Evolutionary conservation across 2,113 vertebrate genomes (phyloP).

Genomic region (Ictidomys tridecemlineatus): DNA sequence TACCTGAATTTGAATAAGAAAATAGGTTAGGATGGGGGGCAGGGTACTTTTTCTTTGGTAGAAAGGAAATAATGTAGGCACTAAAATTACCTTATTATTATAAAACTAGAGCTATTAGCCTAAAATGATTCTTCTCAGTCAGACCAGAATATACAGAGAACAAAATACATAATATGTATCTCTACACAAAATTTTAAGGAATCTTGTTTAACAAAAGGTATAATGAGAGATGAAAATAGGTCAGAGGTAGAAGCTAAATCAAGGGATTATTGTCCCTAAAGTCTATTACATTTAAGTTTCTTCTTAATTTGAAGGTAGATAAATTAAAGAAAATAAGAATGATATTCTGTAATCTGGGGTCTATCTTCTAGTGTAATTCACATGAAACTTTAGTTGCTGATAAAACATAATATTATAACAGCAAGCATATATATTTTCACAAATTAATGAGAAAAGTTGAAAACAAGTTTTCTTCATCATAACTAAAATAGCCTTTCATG

Average conservation of each 20-base stretch:
- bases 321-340: neutral
- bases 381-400: slow-evolving; percentile 20
- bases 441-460: slow-evolving; percentile 12
- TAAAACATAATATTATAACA: neutral
- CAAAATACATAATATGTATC: neutral
- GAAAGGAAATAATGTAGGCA: neutral
- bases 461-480: neutral
- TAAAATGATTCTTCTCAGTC: slow-evolving; percentile 3
- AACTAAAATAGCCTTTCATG: neutral
- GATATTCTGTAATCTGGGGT: neutral
- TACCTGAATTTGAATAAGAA: neutral
- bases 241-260: neutral
- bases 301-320: neutral
- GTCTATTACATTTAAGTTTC: neutral
- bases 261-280: neutral
- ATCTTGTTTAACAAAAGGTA: neutral
- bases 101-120: slow-evolving; percentile 22
- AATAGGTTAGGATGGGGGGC: neutral
- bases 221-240: neutral
- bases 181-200: neutral
- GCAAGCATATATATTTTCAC: neutral
- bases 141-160: neutral
- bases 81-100: neutral
- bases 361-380: neutral
- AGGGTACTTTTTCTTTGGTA: neutral